Conservation (phyloP, 2,888 invertebrate genomes). For the Proisotoma minuta region DNA sequence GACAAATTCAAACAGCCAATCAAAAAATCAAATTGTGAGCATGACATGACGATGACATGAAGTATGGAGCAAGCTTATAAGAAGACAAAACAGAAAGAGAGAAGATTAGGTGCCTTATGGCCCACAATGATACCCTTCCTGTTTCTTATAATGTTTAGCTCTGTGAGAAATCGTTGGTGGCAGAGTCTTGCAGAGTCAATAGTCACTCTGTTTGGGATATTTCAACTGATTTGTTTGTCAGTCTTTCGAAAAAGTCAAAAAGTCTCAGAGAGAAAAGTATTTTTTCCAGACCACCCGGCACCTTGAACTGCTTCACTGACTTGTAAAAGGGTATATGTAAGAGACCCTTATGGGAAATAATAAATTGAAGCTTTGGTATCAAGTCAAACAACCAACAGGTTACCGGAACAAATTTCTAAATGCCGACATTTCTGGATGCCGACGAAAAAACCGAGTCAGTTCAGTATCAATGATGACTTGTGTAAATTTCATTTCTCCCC, state of each 20-base stretch:
- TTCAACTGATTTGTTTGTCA: background rate
- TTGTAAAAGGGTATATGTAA: background rate
- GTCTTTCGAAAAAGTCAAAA: background rate
- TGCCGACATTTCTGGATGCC: slow-evolving; percentile 6
- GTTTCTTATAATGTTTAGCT: background rate
- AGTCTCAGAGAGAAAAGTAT: background rate
- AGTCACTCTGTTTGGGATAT: background rate
- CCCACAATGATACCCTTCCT: background rate
- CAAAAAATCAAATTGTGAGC: no score
- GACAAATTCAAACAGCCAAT: no score
- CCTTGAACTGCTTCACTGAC: background rate
- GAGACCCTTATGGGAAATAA: background rate
- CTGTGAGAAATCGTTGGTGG: background rate
- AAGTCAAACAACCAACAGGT: slow-evolving; percentile 31
- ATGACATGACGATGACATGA: no score
- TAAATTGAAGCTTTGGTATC: slow-evolving; percentile 3
- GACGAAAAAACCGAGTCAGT: no score
- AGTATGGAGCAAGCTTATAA: no score
- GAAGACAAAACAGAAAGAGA: background rate
- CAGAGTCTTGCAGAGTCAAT: background rate
- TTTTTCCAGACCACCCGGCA: slow-evolving; percentile 19
- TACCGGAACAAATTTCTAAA: slow-evolving; percentile 42
- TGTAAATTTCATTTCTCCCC: no score
- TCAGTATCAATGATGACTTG: no score
- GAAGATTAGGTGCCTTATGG: background rate